These are phyloP conservation scores for Notolepis coatsorum DNA, from an alignment of 2,797 vertebrate species.

Conservation along the genomic window DNA sequence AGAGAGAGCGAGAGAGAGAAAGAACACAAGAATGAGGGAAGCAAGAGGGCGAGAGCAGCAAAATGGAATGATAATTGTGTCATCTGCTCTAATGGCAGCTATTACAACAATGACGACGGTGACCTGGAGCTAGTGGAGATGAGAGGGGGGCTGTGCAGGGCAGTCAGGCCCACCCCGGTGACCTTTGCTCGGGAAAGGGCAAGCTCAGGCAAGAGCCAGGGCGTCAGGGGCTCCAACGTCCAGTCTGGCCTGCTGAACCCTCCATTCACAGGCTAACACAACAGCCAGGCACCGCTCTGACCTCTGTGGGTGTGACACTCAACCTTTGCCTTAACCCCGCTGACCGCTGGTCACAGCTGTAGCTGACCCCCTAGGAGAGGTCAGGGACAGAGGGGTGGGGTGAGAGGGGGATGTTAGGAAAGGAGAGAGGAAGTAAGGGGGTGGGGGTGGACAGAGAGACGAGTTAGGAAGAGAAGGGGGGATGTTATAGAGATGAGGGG, in stretches of 20 bases:
- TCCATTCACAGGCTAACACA: constrained; percentile 79
- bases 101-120: constrained; percentile 69
- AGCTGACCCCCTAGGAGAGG: constrained; percentile 58
- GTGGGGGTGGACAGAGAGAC: no score
- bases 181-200: constrained; percentile 73
- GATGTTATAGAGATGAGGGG: constrained; percentile 58
- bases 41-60: constrained; percentile 15
- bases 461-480: no score
- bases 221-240: constrained; percentile 62
- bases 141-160: constrained; percentile 5
- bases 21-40: constrained; percentile 19
- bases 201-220: constrained; percentile 70
- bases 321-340: constrained; percentile 85
- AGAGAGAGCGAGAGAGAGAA: constrained; percentile 5
- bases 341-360: constrained; percentile 81
- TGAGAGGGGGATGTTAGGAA: neutral
- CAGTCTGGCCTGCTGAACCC: constrained; percentile 74
- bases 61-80: constrained; percentile 75
- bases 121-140: constrained; percentile 58
- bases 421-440: constrained; percentile 23
- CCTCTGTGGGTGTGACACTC: constrained; percentile 82
- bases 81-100: constrained; percentile 70
- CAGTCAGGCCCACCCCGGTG: constrained; percentile 45
- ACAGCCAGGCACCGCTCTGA: constrained; percentile 76
- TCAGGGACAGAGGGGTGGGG: constrained; percentile 49